Percentiles rank a stretch among this genome's conserved stretches.
Conservation (phyloP, 1,140 invertebrate genomes). For the Conus ventricosus region DNA sequence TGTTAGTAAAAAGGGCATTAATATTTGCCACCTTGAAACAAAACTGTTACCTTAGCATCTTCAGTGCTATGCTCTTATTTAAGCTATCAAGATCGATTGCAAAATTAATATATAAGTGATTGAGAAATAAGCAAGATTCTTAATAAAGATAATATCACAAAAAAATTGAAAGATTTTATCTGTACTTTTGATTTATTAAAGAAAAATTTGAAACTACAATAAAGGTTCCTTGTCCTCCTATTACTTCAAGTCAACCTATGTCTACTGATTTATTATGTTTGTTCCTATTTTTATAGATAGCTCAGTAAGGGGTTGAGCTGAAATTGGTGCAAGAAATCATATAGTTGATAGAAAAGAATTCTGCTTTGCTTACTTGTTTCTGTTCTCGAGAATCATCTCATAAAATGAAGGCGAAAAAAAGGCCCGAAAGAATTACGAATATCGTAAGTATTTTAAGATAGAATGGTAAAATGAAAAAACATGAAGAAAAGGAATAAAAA, state of each 20-base stretch:
- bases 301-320: neutral
- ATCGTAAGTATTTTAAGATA: neutral
- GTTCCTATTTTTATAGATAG: neutral
- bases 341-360: neutral
- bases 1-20: neutral
- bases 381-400: neutral
- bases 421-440: neutral
- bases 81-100: too few species aligned
- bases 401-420: neutral
- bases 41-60: neutral
- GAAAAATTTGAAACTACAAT: neutral
- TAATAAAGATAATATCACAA: neutral
- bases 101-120: neutral
- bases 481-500: neutral
- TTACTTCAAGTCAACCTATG: neutral
- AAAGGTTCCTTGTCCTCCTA: neutral
- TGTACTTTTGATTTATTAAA: neutral
- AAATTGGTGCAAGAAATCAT: neutral
- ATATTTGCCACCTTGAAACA: neutral
- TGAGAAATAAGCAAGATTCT: neutral
- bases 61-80: constrained; percentile 14
- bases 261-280: neutral
- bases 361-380: neutral
- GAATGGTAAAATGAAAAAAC: neutral
- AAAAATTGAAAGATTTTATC: neutral